Conservation (phyloP, 2,113 vertebrate species). For the Buteo buteo region DNA sequence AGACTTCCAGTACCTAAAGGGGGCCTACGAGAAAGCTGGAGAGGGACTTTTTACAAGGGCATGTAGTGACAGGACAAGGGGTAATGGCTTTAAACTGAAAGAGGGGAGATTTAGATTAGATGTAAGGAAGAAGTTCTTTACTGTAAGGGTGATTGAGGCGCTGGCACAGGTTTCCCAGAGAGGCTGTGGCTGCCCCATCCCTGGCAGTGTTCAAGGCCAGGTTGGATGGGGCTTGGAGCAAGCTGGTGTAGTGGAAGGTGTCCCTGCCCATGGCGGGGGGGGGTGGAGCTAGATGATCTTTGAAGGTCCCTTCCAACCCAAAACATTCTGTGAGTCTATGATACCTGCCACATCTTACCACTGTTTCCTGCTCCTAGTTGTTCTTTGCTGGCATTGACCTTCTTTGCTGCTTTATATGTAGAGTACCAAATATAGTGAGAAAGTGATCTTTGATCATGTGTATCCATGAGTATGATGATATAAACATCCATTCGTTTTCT, state of each 20-base stretch:
- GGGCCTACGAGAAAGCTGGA: background rate
- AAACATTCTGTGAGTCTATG: background rate
- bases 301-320: background rate
- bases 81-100: background rate
- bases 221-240: background rate
- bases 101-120: background rate
- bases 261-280: background rate
- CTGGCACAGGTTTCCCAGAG: background rate
- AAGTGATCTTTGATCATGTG: background rate
- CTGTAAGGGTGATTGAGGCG: background rate
- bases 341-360: background rate
- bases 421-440: background rate
- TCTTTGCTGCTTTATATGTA: background rate
- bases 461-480: background rate
- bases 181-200: background rate
- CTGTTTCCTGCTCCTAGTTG: background rate
- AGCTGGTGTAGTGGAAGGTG: background rate
- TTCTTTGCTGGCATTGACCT: background rate
- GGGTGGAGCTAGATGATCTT: background rate
- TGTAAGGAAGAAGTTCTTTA: background rate
- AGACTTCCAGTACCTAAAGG: background rate
- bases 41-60: background rate
- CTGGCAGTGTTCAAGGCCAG: background rate
- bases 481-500: background rate
- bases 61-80: background rate